Percentiles rank a stretch among this genome's conserved stretches.
phyloP scores from a whole-genome alignment of 2,888 invertebrate species.

The Luffia ferchaultella region DNA sequence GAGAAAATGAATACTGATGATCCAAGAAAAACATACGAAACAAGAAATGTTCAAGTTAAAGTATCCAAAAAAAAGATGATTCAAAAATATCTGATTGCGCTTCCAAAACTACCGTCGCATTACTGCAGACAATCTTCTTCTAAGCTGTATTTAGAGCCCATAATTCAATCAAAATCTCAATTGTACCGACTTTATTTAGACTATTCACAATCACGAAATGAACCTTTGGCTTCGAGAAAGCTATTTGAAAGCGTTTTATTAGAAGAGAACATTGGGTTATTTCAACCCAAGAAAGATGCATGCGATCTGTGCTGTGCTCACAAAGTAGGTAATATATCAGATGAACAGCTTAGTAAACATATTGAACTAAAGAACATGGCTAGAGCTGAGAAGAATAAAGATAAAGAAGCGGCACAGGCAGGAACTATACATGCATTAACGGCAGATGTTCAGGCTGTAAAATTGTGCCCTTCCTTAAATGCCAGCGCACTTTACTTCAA shows the following conservation, averaged over 20 bases:
- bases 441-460: conserved; percentile 22
- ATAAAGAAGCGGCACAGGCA: conserved; percentile 18
- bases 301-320: conserved; percentile 18
- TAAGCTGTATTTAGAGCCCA: conserved; percentile 21
- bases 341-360: conserved; percentile 14
- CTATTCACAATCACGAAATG: conserved; percentile 9
- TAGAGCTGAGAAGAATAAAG: conserved; percentile 15
- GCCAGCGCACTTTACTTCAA: conserved; percentile 25
- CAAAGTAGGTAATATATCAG: conserved; percentile 17
- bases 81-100: not conserved
- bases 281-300: conserved; percentile 18
- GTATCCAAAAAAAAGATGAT: too few relatives aligned
- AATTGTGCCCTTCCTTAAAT: conserved; percentile 18
- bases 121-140: conserved; percentile 17
- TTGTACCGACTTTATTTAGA: conserved; percentile 18
- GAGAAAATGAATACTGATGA: conserved; percentile 5
- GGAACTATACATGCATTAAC: conserved; percentile 17
- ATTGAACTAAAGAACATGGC: conserved; percentile 14
- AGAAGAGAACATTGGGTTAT: conserved; percentile 20
- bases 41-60: not conserved
- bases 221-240: conserved; percentile 18
- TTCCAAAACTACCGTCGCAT: conserved; percentile 19
- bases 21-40: not conserved
- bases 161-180: conserved; percentile 15
- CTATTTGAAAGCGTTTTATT: conserved; percentile 16